A percentile compares a stretch with the other conserved stretches of the same genome.
phyloP scores from a whole-genome alignment of 2,888 invertebrate genomes.

The Pycnomerus fuliginosus region DNA sequence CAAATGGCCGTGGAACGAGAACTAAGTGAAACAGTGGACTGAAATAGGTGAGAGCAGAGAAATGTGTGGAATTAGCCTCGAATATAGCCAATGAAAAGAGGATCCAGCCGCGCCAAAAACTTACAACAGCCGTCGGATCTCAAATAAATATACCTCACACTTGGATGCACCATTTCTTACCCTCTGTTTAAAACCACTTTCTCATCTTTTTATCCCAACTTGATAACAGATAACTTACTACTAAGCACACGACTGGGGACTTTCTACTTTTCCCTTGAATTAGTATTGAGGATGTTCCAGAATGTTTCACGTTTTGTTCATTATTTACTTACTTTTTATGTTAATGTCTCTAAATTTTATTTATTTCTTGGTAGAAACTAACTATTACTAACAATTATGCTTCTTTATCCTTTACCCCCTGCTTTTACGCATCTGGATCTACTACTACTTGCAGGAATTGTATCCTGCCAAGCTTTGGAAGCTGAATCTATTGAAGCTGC shows the following conservation, averaged over 20 bases:
- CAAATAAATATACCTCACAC: conserved; percentile 38
- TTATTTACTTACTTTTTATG: too few relatives aligned
- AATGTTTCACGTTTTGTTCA: too few relatives aligned
- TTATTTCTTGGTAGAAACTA: too few relatives aligned
- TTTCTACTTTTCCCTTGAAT: too few relatives aligned
- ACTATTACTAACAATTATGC: too few relatives aligned
- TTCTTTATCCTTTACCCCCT: too few relatives aligned
- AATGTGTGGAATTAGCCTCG: conserved; percentile 36
- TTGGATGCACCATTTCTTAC: conserved; percentile 34
- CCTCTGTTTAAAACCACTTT: conserved; percentile 34
- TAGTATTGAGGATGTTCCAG: too few relatives aligned
- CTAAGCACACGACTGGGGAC: conserved; percentile 18
- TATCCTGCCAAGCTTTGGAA: too few relatives aligned
- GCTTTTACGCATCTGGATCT: too few relatives aligned
- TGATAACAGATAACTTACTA: conserved; percentile 32
- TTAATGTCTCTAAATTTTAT: too few relatives aligned
- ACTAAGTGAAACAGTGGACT: conserved; percentile 38
- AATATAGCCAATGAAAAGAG: conserved; percentile 33
- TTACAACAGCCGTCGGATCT: conserved; percentile 33
- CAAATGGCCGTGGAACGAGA: conserved; percentile 35
- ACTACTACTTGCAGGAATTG: too few relatives aligned
- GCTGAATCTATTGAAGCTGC: too few relatives aligned
- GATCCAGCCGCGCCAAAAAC: conserved; percentile 29
- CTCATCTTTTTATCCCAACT: conserved; percentile 34
- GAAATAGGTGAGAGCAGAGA: conserved; percentile 42